Percentiles rank a stretch among this genome's conserved stretches.
Conservation (phyloP, 2,888 invertebrate species). For the Dascillus cervinus region DNA sequence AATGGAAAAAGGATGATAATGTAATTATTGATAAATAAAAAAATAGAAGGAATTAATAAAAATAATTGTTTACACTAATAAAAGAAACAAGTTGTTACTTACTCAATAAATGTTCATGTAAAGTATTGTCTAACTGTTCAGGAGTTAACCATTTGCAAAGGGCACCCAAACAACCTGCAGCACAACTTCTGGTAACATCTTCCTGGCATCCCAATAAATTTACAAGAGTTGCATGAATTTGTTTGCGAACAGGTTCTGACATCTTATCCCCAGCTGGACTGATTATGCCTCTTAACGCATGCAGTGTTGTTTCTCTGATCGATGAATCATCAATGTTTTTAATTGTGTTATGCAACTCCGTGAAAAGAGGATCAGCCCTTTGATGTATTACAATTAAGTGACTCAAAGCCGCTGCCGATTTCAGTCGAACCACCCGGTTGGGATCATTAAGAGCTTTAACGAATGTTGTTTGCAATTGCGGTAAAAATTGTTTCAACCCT, state of each 20-base stretch:
- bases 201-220: constrained; percentile 65
- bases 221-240: constrained; percentile 61
- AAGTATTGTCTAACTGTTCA: constrained; percentile 64
- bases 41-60: background rate
- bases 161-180: constrained; percentile 87
- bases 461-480: constrained; percentile 97
- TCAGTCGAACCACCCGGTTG: constrained; percentile 77
- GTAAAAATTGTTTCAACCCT: constrained; percentile 94
- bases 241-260: constrained; percentile 70
- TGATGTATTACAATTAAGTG: constrained; percentile 87
- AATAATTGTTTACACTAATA: background rate
- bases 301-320: constrained; percentile 87
- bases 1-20: background rate
- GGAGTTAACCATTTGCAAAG: constrained; percentile 67
- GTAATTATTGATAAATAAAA: background rate
- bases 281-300: constrained; percentile 80
- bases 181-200: constrained; percentile 72
- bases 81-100: constrained; percentile 29
- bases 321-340: constrained; percentile 78
- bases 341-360: constrained; percentile 82
- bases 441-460: constrained; percentile 90
- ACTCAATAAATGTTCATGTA: constrained; percentile 69
- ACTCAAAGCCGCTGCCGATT: constrained; percentile 81
- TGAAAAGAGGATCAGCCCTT: constrained; percentile 89
- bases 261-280: constrained; percentile 83